Base-by-base conservation (phyloP, 2,113 vertebrate species). In the Leiothrix lutea region DNA sequence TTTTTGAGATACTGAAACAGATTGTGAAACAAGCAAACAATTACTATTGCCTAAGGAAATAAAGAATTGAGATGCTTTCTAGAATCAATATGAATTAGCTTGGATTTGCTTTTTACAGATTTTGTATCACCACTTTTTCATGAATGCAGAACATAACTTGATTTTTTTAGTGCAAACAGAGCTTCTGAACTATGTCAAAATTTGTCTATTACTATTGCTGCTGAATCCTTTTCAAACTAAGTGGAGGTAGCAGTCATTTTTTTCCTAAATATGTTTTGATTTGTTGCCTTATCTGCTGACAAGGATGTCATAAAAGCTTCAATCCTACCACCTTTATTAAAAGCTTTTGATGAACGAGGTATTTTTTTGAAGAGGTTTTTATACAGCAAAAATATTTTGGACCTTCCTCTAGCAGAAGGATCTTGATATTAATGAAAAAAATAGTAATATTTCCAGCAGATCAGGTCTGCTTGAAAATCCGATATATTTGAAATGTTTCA, bases 131-230 rank as follows among this genome's bases (percentile, higher is more conserved):
- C 2, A n/a, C 12, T 42, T 80, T 24, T 71, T 75, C n/a, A 57
- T 23, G 11, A 82, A 50, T 29, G 14, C 2, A 35, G 13, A 1
- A 4, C 10, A 53, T 2, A 64, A 3, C 2, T 19, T 54, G 38
- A 0, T 20, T 29, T 31, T 44, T 51, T 62, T 44, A 70, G 22
- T 28, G 42, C 35, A 88, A 90, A 51, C 12, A 64, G 25, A 42
- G 8, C 3, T 62, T 33, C 42, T 67, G 35, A 88, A n/a, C 3
- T 4, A 23, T 8, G 2, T 12, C 4, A 74, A 74, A 28, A 51
- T 60, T 61, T 44, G 2, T 69, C 36, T 38, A 7, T 42, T 78
- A 28, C 11, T 40, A 25, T 7, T 31, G 47, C 15, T 81, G 44
- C 17, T n/a, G 22, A 75, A 71, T 22, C 13, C 10, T 19, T 0